These are phyloP conservation scores for Myocastor coypus DNA, from an alignment of 2,113 vertebrate species.

Conservation along the genomic window DNA sequence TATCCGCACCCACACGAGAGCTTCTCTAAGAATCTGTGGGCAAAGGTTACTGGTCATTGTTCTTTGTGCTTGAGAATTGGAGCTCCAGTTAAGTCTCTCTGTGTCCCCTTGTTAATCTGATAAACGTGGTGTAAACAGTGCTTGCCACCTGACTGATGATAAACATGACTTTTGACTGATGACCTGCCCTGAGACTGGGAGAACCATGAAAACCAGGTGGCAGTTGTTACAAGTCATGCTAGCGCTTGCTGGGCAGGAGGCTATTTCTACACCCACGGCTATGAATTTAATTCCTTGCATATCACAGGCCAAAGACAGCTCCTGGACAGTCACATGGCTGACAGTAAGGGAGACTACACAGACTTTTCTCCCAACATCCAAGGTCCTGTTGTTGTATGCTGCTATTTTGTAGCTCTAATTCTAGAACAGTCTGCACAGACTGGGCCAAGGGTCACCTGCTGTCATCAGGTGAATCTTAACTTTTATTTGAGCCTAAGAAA, in stretches of 20 bases:
- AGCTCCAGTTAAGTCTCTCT: not conserved
- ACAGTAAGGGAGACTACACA: not conserved
- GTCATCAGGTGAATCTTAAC: not conserved
- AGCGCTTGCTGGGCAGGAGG: not conserved
- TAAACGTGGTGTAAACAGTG: not conserved
- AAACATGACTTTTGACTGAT: not conserved
- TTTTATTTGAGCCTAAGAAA: not conserved
- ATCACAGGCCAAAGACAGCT: not conserved
- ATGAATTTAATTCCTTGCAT: not conserved
- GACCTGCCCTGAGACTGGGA: not conserved
- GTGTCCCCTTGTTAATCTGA: not conserved
- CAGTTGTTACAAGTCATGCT: not conserved
- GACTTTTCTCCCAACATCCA: fast-evolving
- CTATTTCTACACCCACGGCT: not conserved
- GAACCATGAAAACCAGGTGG: not conserved
- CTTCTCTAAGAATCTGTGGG: not conserved
- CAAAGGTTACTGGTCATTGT: not conserved
- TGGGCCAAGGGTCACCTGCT: not conserved
- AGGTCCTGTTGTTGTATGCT: not conserved
- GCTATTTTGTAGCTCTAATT: not conserved
- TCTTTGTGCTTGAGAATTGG: not conserved
- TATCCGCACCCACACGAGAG: not conserved
- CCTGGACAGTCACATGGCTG: not conserved
- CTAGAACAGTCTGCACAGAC: not conserved
- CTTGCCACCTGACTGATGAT: not conserved